Evolutionary conservation across 64 coral and sea anemone species (phyloP), one percentile per base, ranked within the genome.

Genomic region (Stylophora pistillata): DNA sequence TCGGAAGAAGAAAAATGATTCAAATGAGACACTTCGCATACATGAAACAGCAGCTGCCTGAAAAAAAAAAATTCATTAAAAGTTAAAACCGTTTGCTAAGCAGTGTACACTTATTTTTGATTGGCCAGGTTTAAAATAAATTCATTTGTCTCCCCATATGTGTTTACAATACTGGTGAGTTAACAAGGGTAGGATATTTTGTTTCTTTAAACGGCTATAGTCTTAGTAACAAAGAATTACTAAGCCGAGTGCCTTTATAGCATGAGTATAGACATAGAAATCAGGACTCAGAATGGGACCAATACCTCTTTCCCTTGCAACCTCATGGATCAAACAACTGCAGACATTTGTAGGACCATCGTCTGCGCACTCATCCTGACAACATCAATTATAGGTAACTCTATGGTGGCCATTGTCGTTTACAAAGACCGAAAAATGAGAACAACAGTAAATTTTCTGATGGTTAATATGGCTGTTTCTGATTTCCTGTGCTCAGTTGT

Each of bases 381-480:
- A 16, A 53, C 61, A 11, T 77, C 81, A 2, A 30, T 27, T 10
- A 53, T 92, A 3, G 90, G 90, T 12, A 92, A 92, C 52, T 21
- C 74, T 5, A 23, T 70, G 33, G 76, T 92, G 13, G 74, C 86
- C 2, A 30, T 63, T 29, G 74, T 86, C 12, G 82, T 92, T 3
- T 31, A 86, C 26, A 69, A 28, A 31, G 71, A 86, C 30, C 60
- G 54, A 17, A 58, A 53, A 29, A 86, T 92, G 90, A 83, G 79
- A 56, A 92, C 71, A 56, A 92, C 71, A 15, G 89, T 83, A 0
- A 91, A 91, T 53, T 34, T 91, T 0, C 10, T 91, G 0, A 92
- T 92, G 5, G 59, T 86, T 13, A 92, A 86, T 28, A 78, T 92
- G 82, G 90, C 90, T 15, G 52, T 86, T 18, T 92, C 90, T 7